phyloP scores from a whole-genome alignment of 2,797 vertebrate genomes.

The Gadopsis bispinosus region DNA sequence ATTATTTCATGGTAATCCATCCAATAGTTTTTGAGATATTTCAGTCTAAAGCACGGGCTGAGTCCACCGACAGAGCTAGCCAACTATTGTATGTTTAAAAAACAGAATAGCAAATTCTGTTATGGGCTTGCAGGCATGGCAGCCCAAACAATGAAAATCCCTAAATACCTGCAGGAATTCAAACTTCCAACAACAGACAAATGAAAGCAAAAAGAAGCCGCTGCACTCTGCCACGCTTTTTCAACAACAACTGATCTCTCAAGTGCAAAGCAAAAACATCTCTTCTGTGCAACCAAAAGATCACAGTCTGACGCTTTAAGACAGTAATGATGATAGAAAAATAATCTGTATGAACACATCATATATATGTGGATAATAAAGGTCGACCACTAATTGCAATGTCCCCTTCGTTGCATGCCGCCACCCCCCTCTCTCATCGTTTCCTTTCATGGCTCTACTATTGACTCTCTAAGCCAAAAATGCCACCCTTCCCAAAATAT shows the following conservation, averaged over 20 bases:
- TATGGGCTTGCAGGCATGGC: not conserved
- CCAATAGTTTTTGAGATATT: not conserved
- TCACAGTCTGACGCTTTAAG: not conserved
- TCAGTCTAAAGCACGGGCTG: not conserved
- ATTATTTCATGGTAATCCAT: not conserved
- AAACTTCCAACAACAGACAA: constrained; percentile 1
- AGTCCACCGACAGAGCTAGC: not conserved
- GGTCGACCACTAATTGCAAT: not conserved
- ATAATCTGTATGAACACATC: not conserved
- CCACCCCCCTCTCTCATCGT: not conserved
- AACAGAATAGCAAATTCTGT: not conserved
- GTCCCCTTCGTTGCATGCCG: not conserved
- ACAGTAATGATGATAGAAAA: not conserved
- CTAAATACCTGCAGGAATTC: constrained; percentile 5
- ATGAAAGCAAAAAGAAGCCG: not conserved
- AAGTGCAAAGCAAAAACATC: not conserved
- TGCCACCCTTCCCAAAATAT: not conserved
- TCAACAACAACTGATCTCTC: not conserved
- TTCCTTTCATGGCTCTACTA: not conserved
- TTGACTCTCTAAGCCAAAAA: not conserved
- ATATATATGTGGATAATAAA: not conserved
- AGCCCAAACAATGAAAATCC: not conserved
- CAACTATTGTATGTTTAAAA: not conserved
- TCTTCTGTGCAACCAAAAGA: not conserved
- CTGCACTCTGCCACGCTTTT: not conserved